Base-by-base conservation (phyloP, 2,113 vertebrate genomes). In the Cariama cristata region DNA sequence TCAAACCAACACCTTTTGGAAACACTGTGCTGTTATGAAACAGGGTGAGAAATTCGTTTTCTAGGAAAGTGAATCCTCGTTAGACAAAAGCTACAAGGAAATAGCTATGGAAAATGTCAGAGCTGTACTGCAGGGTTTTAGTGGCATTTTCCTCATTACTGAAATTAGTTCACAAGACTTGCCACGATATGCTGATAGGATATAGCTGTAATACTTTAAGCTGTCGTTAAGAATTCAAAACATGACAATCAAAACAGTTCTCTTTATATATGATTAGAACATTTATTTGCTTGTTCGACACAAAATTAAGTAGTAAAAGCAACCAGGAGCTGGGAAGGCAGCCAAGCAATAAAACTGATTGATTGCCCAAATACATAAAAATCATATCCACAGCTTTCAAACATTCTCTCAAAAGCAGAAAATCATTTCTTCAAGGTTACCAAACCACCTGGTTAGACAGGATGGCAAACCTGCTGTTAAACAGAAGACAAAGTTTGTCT, bases 321-420 rank as follows among this genome's bases (percentile, higher is more conserved):
- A 95, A 96, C 62, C 27, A 82, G 82, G 14, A 88, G 63, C 92
- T 95, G 79, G 96, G 93, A 94, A 96, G 72, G 82, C 33, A 95
- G 93, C 89, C 95, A 97, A 95, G 86, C 74, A 93, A 85, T 96
- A 95, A 95, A 96, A 81, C 6, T 92, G 92, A 97, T 72, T 95
- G 91, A 98, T 92, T 96, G 80, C 83, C 21, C 68, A 90, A 93
- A 94, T 64, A 86, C 66, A 74, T 66, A 92, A 77, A 94, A 97
- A 95, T 95, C 67, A 79, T 64, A 92, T 74, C 45, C 79, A 88
- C 44, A 63, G 49, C 92, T 97, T 96, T 96, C 90, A 94, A 94
- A 86, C 81, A 95, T 88, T 96, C 77, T 96, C 69, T 96, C 80
- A 90, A 94, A 95, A 94, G 86, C 35, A 92, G 79, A 93, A 97